Evolutionary conservation across 2,797 vertebrate species (phyloP).

Genomic region (Sebastes aleutianus): DNA sequence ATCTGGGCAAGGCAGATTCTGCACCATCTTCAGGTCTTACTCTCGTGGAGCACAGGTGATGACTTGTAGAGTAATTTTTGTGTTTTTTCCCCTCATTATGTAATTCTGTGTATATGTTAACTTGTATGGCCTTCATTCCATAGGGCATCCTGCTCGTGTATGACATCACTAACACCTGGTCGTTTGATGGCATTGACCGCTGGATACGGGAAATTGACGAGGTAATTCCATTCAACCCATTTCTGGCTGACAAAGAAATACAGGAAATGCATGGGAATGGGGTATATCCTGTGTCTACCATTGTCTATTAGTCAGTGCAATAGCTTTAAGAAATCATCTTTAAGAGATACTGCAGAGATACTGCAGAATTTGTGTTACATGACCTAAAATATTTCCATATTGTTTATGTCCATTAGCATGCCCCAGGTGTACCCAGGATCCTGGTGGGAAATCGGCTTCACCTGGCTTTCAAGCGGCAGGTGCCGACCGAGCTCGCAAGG

Average conservation of each 20-base stretch:
- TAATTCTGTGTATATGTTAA: not conserved
- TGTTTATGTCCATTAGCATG: conserved; percentile 83
- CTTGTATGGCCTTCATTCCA: conserved; percentile 4
- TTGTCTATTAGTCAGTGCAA: not conserved
- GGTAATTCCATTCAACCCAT: conserved; percentile 72
- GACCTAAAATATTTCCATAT: not conserved
- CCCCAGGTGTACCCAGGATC: conserved; percentile 96
- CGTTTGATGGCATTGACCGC: conserved; percentile 97
- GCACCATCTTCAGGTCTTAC: conserved; percentile 98
- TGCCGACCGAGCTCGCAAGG: conserved; percentile 95
- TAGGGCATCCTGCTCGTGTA: conserved; percentile 99
- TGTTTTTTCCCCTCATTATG: not conserved
- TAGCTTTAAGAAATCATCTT: not conserved
- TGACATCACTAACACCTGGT: conserved; percentile 98
- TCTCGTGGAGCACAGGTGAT: conserved; percentile 97
- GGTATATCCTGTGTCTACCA: not conserved
- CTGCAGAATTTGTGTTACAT: not conserved
- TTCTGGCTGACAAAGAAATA: not conserved
- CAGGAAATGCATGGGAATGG: not conserved
- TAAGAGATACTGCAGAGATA: not conserved
- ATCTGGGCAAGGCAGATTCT: conserved; percentile 97
- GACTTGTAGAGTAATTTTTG: not conserved
- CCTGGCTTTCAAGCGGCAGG: conserved; percentile 96
- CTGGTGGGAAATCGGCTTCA: conserved; percentile 97
- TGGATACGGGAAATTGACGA: conserved; percentile 99